Evolutionary conservation across 2,113 vertebrate genomes (phyloP).

Genomic region (Eulemur rufifrons): DNA sequence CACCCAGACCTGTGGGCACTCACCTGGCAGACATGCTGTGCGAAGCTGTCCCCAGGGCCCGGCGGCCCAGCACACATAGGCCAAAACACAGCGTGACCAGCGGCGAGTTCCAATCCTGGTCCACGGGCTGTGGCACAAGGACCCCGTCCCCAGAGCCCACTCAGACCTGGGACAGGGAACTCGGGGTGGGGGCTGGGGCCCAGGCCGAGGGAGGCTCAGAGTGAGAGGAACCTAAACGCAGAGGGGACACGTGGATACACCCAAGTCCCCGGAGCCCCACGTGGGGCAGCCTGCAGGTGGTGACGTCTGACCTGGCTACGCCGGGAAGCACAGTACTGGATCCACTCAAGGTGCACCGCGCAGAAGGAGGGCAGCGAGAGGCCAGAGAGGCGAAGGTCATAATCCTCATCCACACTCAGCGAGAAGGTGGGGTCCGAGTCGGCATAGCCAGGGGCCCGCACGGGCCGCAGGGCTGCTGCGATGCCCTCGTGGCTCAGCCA

Average conservation of each 20-base stretch:
- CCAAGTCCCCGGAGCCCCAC: neutral
- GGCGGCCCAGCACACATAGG: constrained; percentile 91
- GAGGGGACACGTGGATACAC: neutral
- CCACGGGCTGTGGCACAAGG: constrained; percentile 85
- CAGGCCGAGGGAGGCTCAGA: neutral
- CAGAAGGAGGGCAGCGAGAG: constrained; percentile 91
- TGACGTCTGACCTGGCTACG: constrained; percentile 85
- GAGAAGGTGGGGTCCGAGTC: constrained; percentile 95
- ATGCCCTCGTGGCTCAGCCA: constrained; percentile 91
- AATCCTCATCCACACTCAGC: constrained; percentile 94
- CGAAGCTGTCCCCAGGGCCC: constrained; percentile 92
- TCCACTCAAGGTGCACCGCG: constrained; percentile 92
- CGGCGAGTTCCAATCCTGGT: constrained; percentile 90
- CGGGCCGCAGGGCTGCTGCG: constrained; percentile 88
- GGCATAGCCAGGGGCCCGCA: constrained; percentile 87
- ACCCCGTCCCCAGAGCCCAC: constrained; percentile 28
- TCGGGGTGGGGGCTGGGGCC: neutral
- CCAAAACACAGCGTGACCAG: constrained; percentile 93
- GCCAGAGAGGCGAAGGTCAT: constrained; percentile 91
- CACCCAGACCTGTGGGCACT: neutral
- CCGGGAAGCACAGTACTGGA: constrained; percentile 92
- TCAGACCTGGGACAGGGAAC: constrained; percentile 21
- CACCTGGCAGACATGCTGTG: constrained; percentile 96
- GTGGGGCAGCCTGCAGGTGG: neutral
- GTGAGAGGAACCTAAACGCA: neutral